These are phyloP conservation scores for Pachycephala philippinensis DNA, from an alignment of 2,113 vertebrate species.

Conservation along the genomic window DNA sequence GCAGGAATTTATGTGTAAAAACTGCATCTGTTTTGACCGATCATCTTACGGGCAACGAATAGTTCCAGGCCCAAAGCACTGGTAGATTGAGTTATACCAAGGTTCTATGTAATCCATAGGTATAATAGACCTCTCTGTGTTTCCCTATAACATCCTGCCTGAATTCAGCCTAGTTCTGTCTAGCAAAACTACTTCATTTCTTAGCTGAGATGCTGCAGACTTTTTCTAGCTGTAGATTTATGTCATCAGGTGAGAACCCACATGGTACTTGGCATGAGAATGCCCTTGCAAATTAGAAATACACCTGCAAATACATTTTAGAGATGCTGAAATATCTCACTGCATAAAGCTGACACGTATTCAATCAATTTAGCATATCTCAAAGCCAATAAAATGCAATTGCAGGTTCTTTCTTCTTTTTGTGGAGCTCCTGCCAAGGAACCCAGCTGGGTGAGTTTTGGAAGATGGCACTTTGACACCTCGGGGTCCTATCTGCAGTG, in stretches of 20 bases:
- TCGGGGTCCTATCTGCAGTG: neutral
- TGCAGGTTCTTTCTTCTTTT: neutral
- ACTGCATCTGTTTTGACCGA: neutral
- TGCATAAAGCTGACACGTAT: neutral
- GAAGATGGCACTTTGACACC: neutral
- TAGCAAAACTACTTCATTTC: neutral
- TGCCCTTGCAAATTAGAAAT: neutral
- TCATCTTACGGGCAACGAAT: neutral
- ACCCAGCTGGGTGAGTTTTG: neutral
- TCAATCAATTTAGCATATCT: neutral
- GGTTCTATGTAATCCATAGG: neutral
- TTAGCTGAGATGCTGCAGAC: neutral
- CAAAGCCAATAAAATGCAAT: neutral
- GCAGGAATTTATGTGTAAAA: neutral
- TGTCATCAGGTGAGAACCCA: neutral
- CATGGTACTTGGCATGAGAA: neutral
- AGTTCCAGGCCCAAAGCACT: neutral
- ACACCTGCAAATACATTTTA: neutral
- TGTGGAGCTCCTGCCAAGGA: neutral
- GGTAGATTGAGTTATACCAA: neutral
- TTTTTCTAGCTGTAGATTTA: neutral
- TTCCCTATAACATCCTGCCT: neutral
- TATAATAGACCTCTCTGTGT: neutral
- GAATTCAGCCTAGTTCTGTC: neutral
- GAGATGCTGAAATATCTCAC: neutral